phyloP scores from a whole-genome alignment of 2,888 invertebrate genomes.

The Apotomis betuletana region DNA sequence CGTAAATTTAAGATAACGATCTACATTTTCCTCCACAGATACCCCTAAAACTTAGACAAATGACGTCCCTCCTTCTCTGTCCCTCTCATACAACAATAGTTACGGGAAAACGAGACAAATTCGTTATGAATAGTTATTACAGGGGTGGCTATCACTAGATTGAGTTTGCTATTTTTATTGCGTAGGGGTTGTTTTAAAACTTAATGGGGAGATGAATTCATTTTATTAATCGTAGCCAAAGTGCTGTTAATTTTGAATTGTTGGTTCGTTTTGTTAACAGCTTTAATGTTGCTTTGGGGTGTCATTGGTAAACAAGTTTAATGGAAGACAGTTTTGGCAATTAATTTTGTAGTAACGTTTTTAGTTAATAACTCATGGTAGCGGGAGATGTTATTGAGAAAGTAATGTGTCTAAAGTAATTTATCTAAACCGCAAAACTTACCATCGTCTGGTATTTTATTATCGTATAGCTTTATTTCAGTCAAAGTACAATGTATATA shows the following conservation, averaged over 20 bases:
- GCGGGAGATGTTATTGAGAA: no score
- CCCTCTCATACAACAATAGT: not conserved
- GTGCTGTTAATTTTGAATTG: conserved; percentile 27
- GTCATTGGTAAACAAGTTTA: conserved; percentile 5
- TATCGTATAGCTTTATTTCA: no score
- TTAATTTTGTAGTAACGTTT: conserved; percentile 2
- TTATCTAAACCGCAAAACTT: no score
- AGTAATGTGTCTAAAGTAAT: no score
- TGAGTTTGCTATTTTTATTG: conserved; percentile 30
- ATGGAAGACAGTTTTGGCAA: conserved; percentile 16
- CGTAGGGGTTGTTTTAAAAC: conserved; percentile 13
- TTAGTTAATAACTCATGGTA: not conserved
- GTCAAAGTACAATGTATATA: no score
- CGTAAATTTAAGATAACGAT: conserved; percentile 21
- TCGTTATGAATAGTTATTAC: conserved; percentile 23
- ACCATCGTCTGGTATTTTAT: no score
- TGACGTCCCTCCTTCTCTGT: conserved; percentile 11
- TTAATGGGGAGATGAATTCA: not conserved
- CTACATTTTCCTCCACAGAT: conserved; percentile 14
- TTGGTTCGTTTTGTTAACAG: conserved; percentile 14
- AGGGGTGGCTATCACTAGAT: conserved; percentile 24
- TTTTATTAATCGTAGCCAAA: conserved; percentile 23
- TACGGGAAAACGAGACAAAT: not conserved
- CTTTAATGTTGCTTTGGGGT: conserved; percentile 11
- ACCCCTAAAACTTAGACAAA: conserved; percentile 21